phyloP scores from a whole-genome alignment of 2,888 invertebrate species.

The Phoenoteleia sp. region DNA sequence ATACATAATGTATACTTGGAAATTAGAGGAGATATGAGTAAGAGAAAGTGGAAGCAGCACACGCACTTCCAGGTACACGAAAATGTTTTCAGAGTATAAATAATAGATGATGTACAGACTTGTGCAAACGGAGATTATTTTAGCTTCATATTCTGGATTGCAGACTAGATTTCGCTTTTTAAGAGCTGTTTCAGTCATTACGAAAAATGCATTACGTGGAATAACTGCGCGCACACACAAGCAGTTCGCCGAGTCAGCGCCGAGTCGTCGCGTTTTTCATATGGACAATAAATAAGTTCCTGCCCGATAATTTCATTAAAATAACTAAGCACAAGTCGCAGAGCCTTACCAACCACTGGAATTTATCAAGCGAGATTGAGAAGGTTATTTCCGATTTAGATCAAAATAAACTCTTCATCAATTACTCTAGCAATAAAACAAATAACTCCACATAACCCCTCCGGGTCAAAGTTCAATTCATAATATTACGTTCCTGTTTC shows the following conservation, averaged over 20 bases:
- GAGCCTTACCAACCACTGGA: too few species aligned
- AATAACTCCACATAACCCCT: too few species aligned
- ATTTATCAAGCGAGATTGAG: too few species aligned
- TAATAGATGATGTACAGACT: conserved; percentile 62
- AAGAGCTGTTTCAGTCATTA: conserved; percentile 61
- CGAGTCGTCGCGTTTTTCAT: conserved; percentile 36
- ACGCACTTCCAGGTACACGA: conserved; percentile 62
- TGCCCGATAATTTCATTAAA: conserved; percentile 37
- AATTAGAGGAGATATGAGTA: conserved; percentile 69
- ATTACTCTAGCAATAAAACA: too few species aligned
- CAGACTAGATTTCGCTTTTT: conserved; percentile 60
- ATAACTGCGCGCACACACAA: conserved; percentile 25
- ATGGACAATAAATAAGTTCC: conserved; percentile 25
- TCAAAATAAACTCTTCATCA: too few species aligned
- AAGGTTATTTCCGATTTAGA: too few species aligned
- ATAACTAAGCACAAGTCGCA: conserved; percentile 15
- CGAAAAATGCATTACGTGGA: conserved; percentile 63
- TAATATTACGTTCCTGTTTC: too few species aligned
- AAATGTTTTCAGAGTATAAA: conserved; percentile 65
- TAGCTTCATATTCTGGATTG: conserved; percentile 57
- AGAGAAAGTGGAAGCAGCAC: conserved; percentile 57
- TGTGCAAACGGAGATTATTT: conserved; percentile 63
- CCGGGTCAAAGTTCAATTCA: too few species aligned
- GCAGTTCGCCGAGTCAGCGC: conserved; percentile 31
- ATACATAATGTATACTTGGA: conserved; percentile 68